Percentiles rank a stretch among this genome's conserved stretches.
phyloP scores from a whole-genome alignment of 2,797 vertebrate genomes.

The Botia kubotai region DNA sequence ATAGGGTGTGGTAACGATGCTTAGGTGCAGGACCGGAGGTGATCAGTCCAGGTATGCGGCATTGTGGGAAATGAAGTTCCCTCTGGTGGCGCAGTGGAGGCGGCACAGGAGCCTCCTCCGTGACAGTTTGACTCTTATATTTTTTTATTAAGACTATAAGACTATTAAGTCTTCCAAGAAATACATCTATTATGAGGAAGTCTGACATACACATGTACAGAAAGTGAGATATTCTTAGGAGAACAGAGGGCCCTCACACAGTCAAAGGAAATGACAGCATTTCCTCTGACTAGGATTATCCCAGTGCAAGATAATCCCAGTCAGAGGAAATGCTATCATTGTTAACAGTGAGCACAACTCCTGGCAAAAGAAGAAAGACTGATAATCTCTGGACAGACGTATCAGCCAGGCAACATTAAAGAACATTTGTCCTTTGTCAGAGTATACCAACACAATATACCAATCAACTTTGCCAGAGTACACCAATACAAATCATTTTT shows the following conservation, averaged over 20 bases:
- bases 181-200: background rate
- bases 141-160: too few relatives aligned
- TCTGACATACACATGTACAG: constrained; percentile 12
- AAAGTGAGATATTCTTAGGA: background rate
- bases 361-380: constrained; percentile 13
- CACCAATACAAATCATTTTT: background rate
- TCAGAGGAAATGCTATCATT: constrained; percentile 59
- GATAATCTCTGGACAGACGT: constrained; percentile 1
- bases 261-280: background rate
- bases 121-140: too few relatives aligned
- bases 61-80: too few relatives aligned
- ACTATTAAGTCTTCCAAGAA: too few relatives aligned
- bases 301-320: constrained; percentile 39
- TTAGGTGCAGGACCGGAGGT: too few relatives aligned
- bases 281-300: background rate
- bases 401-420: constrained; percentile 2
- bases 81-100: too few relatives aligned
- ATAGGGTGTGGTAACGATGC: too few relatives aligned
- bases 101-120: too few relatives aligned
- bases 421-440: constrained; percentile 11
- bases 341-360: constrained; percentile 24
- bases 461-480: background rate
- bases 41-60: too few relatives aligned
- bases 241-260: constrained; percentile 39
- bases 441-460: background rate